Percentiles rank a stretch among this genome's conserved stretches.
Conservation (phyloP, 2,888 invertebrate species). For the Lasioglossum leucozonium region DNA sequence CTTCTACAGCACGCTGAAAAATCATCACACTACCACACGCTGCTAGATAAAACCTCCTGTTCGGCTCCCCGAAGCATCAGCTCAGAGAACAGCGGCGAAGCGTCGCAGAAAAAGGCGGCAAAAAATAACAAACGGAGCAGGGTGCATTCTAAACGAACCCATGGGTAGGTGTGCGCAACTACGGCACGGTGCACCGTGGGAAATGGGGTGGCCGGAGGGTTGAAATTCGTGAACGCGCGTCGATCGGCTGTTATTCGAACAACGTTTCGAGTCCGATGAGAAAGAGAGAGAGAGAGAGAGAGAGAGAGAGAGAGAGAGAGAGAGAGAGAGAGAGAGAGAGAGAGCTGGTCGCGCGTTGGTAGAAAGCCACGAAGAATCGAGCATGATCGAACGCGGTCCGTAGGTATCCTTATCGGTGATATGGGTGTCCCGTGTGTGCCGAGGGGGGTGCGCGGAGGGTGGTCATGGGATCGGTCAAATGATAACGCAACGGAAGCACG, state of each 20-base stretch:
- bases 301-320: too few species aligned
- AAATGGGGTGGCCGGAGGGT: background rate
- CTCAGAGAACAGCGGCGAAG: too few species aligned
- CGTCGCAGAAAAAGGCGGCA: background rate
- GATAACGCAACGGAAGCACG: constrained; percentile 69
- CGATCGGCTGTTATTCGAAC: background rate
- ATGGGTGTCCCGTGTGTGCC: constrained; percentile 42
- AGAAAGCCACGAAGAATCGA: constrained; percentile 17
- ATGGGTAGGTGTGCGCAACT: background rate
- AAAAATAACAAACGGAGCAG: background rate
- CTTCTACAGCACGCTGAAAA: background rate
- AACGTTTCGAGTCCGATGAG: background rate
- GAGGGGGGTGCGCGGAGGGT: background rate
- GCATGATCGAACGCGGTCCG: constrained; percentile 3
- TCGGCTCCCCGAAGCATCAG: too few species aligned
- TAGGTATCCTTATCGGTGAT: constrained; percentile 59
- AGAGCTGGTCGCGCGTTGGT: background rate
- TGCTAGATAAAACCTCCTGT: too few species aligned
- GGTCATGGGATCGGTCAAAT: constrained; percentile 52
- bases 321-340: too few species aligned
- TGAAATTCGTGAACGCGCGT: background rate
- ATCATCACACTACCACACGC: background rate
- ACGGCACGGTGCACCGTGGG: background rate
- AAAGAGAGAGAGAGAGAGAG: too few species aligned
- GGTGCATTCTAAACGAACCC: background rate